Evolutionary conservation across 2,113 vertebrate genomes (phyloP), one percentile per base, ranked within the genome.

Genomic region (Apeltes quadracus): DNA sequence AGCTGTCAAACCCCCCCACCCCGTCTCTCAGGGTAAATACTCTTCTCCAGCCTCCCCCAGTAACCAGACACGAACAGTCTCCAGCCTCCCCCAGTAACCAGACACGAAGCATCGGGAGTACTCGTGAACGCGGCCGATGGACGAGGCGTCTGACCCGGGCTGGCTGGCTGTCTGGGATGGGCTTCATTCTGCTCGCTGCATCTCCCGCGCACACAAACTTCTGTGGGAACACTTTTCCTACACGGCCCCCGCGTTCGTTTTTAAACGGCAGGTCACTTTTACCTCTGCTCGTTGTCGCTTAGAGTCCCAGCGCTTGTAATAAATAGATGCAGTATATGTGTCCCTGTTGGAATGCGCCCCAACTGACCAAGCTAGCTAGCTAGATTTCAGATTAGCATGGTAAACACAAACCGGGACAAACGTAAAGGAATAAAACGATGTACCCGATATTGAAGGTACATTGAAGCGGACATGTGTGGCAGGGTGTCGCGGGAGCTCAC

Each of bases 321-420:
- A 5, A 29, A 29, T 5, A 29, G 5, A 6, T 6, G 32, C 32
- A 7, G 32, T 7, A 34, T 34, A 34, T 34, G 32, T 34, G 32
- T 34, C 32, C 32, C 32, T 34, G 32, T 34, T 34, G 32, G 32
- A 34, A 34, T 34, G 32, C 32, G 32, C 32, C 32, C 32, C 32
- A 34, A 34, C 32, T 34, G 32, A 34, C 32, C 5, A 34, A 34
- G 32, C 32, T 34, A 43, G 84, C 79, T 85, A 84, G 87, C 87
- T 86, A 86, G 84, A 84, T 34, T 53, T 44, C 25, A 66, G 57
- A 34, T 78, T 85, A 84, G 81, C 87, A 54, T 34, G 32, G 5
- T 34, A 34, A 34, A 34, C 32, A 34, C 7, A 7, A 34, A 34
- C 32, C 32, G 32, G 32, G 32, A 6, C 32, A 7, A 34, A 34